Percentiles rank a stretch among this genome's conserved stretches.
phyloP scores from a whole-genome alignment of 2,888 invertebrate species.

The Pristionchus entomophagus region DNA sequence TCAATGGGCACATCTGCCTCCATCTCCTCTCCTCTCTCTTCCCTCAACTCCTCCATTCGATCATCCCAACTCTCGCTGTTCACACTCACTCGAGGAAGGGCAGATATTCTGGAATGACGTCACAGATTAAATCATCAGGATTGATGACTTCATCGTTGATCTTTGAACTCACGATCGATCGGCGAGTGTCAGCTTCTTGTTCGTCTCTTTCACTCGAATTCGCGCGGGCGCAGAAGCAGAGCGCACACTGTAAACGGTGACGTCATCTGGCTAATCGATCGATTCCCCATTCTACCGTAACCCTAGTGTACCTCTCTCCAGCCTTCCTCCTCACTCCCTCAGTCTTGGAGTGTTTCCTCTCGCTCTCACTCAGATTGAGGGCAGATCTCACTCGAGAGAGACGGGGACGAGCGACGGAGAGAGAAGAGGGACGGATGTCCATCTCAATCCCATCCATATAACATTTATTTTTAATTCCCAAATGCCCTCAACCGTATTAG shows the following conservation, averaged over 20 bases:
- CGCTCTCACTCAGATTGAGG: conserved; percentile 31
- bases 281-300: not conserved
- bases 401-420: not conserved
- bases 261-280: not conserved
- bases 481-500: not conserved
- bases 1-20: conserved; percentile 20
- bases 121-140: not conserved
- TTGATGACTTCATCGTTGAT: not conserved
- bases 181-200: conserved; percentile 22
- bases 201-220: not conserved
- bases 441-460: not conserved
- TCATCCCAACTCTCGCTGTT: not conserved
- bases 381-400: conserved; percentile 29
- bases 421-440: conserved; percentile 3
- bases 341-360: not conserved
- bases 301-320: not conserved
- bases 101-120: not conserved
- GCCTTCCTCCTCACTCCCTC: conserved; percentile 9
- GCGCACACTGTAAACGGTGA: not conserved
- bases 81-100: not conserved
- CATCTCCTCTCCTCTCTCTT: not conserved
- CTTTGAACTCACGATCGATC: conserved; percentile 32
- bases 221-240: conserved; percentile 17
- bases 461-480: not conserved
- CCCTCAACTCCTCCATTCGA: not conserved